Conservation (phyloP, 2,797 vertebrate genomes). For the Sparidentex hasta region DNA sequence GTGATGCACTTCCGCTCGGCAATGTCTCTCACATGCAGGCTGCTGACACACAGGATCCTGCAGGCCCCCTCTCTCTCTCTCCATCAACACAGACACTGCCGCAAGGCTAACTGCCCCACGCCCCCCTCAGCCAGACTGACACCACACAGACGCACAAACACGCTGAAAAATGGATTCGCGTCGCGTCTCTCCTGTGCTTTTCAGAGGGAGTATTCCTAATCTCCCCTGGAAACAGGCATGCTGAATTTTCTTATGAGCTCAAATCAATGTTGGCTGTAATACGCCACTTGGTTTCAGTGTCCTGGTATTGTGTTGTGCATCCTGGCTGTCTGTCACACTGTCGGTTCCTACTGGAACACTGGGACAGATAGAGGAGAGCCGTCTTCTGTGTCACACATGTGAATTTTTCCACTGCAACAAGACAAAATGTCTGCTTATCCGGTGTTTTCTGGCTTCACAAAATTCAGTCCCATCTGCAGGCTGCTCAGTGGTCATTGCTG, state of each 20-base stretch:
- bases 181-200: slow-evolving; percentile 61
- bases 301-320: slow-evolving; percentile 2
- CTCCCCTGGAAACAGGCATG: slow-evolving; percentile 39
- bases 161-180: slow-evolving; percentile 50
- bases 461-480: not conserved
- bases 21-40: slow-evolving; percentile 72
- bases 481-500: slow-evolving; percentile 5
- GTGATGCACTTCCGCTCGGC: slow-evolving; percentile 83
- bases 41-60: slow-evolving; percentile 86
- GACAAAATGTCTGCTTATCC: not conserved
- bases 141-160: slow-evolving; percentile 35
- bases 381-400: too few relatives aligned
- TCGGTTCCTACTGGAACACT: slow-evolving; percentile 6
- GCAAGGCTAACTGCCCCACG: slow-evolving; percentile 55
- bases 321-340: slow-evolving; percentile 22
- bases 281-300: not conserved
- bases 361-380: slow-evolving; percentile 6
- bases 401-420: not conserved
- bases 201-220: slow-evolving; percentile 41
- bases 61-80: slow-evolving; percentile 63
- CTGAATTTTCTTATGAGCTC: slow-evolving; percentile 10
- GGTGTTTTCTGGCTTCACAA: not conserved
- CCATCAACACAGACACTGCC: slow-evolving; percentile 74
- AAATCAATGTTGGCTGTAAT: slow-evolving; percentile 32
- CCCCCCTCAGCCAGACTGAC: slow-evolving; percentile 22